These are phyloP conservation scores for Plutomurus gul DNA, from an alignment of 1,140 invertebrate genomes.

Conservation along the genomic window DNA sequence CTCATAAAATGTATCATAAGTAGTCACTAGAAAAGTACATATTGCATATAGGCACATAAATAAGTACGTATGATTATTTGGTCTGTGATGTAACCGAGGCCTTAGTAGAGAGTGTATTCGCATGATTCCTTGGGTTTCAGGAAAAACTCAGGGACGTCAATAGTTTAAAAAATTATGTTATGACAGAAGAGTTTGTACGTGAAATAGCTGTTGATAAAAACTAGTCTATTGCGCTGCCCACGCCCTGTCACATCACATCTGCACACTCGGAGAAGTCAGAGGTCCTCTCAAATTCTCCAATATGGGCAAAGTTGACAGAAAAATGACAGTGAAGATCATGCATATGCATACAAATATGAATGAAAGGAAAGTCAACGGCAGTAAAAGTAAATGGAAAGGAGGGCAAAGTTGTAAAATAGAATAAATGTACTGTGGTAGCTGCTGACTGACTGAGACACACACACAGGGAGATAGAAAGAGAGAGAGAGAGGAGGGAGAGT, in stretches of 20 bases:
- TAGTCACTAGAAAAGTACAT: too few relatives aligned
- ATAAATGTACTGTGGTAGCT: not conserved
- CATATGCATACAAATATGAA: slow-evolving; percentile 27
- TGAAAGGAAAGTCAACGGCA: not conserved
- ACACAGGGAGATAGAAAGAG: too few relatives aligned
- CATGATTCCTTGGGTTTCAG: too few relatives aligned
- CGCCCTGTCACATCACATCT: not conserved
- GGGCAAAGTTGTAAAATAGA: slow-evolving; percentile 20
- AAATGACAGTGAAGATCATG: slow-evolving; percentile 8
- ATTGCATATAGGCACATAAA: too few relatives aligned
- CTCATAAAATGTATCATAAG: too few relatives aligned
- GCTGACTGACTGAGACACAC: too few relatives aligned
- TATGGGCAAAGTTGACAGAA: not conserved
- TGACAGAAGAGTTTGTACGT: not conserved
- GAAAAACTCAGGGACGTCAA: not conserved
- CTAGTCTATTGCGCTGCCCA: not conserved
- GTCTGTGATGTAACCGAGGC: too few relatives aligned
- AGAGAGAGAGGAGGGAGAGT: too few relatives aligned
- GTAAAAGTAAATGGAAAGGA: slow-evolving; percentile 11
- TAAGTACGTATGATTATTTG: too few relatives aligned
- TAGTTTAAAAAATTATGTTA: slow-evolving; percentile 25
- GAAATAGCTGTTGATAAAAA: slow-evolving; percentile 3
- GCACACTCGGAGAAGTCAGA: slow-evolving; percentile 1
- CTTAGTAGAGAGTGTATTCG: too few relatives aligned
- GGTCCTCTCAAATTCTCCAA: slow-evolving; percentile 7